Evolutionary conservation across 2,797 vertebrate species (phyloP), one percentile per base, ranked within the genome.

Genomic region (Liparis tanakae): DNA sequence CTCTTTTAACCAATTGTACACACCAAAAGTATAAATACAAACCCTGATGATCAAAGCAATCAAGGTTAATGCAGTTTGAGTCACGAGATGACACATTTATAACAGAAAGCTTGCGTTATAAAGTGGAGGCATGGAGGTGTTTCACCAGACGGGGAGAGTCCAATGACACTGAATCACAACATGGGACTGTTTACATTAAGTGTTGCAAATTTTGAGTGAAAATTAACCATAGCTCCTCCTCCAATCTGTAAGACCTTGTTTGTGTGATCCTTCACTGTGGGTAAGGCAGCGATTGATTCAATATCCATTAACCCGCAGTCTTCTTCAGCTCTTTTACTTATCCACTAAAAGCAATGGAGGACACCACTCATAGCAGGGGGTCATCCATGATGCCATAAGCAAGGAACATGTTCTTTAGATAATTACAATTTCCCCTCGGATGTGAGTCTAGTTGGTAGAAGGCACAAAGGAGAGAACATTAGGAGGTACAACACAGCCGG

Each of bases 361-460:
- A 34, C 15, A n/a, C 65, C 44, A 55, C 48, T 22, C 1, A 15
- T 13, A 73, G 10, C 67, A 18, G 55, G n/a, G 37, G 50, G 25
- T 73, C 76, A 53, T 82, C 18, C 37, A 62, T 58, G 22, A 20
- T 67, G 70, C 51, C 44, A 69, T 59, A 63, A 46, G 17, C 15
- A 46, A 61, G 36, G 18, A 25, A 17, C 36, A 33, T 58, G 48
- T 56, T 84, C 48, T 77, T 80, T 17, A 61, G 55, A 67, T 75
- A 75, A 76, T 80, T 69, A 53, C 61, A 67, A 2, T 72, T 67
- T 74, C 66, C 61, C 60, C 44, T 60, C 30, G 18, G 41, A 41
- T 68, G 53, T 58, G 64, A 51, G 74, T 77, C 54, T 57, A 56
- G 48, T 17, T 67, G 65, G 57, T 57, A 53, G 73, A 73, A 68